Percentiles rank a stretch among this genome's conserved stretches.
Conservation (phyloP, 2,888 invertebrate genomes). For the Eilema depressum region DNA sequence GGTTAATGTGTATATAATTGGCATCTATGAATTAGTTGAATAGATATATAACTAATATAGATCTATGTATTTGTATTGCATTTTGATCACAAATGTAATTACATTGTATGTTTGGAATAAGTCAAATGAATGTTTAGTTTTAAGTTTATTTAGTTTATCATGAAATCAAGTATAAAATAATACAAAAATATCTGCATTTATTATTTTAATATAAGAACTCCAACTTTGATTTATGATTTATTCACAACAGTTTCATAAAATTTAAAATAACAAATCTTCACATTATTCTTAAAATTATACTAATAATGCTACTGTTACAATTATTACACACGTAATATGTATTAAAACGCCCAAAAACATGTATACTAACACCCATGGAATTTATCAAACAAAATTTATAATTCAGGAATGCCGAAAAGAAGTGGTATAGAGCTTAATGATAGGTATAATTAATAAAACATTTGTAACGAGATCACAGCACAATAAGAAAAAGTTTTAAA, state of each 20-base stretch:
- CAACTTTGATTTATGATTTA: slow-evolving; percentile 57
- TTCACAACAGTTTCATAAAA: slow-evolving; percentile 75
- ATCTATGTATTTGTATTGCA: slow-evolving; percentile 37
- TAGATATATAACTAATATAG: slow-evolving; percentile 30
- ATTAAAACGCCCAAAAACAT: slow-evolving; percentile 44
- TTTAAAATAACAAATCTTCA: slow-evolving; percentile 56
- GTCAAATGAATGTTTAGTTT: slow-evolving; percentile 24
- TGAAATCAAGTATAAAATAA: slow-evolving; percentile 36
- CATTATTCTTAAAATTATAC: slow-evolving; percentile 41
- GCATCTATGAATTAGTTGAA: slow-evolving; percentile 29
- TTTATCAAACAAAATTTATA: slow-evolving; percentile 36
- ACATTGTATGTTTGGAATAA: slow-evolving; percentile 22
- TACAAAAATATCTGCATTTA: slow-evolving; percentile 37
- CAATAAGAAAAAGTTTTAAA: slow-evolving; percentile 17
- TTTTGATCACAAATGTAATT: slow-evolving; percentile 33
- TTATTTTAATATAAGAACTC: slow-evolving; percentile 32
- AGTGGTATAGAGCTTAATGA: slow-evolving; percentile 18
- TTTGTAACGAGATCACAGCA: slow-evolving; percentile 10
- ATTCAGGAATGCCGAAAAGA: slow-evolving; percentile 28
- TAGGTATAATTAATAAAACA: slow-evolving; percentile 15
- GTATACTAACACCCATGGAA: slow-evolving; percentile 44
- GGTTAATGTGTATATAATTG: slow-evolving; percentile 29
- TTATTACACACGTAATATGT: slow-evolving; percentile 35
- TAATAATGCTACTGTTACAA: slow-evolving; percentile 39
- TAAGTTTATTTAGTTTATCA: slow-evolving; percentile 45